Evolutionary conservation across 2,113 vertebrate species (phyloP).

Genomic region (Thalassarche chlororhynchos): DNA sequence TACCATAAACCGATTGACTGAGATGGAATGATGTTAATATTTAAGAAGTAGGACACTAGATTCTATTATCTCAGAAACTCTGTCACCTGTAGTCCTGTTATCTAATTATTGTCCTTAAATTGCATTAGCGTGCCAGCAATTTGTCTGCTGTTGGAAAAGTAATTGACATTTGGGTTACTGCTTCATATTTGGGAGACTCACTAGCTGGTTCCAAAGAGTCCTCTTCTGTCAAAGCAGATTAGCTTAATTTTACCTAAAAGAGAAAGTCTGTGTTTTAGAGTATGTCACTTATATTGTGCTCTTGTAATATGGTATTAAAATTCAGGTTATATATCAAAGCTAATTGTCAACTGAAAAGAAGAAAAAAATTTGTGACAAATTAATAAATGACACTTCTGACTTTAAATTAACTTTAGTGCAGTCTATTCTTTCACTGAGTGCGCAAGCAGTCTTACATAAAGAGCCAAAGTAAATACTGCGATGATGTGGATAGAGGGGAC

Average conservation of each 20-base stretch:
- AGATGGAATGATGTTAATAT: conserved; percentile 83
- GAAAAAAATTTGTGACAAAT: conserved; percentile 25
- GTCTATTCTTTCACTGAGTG: neutral
- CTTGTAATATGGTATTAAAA: conserved; percentile 70
- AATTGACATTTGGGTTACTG: conserved; percentile 83
- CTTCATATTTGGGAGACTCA: conserved; percentile 76
- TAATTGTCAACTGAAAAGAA: conserved; percentile 53
- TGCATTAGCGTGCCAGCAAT: conserved; percentile 80
- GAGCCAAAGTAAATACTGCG: neutral
- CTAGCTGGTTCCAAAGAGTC: conserved; percentile 69
- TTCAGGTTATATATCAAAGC: conserved; percentile 54
- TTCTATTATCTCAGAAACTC: conserved; percentile 82
- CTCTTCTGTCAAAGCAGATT: conserved; percentile 75
- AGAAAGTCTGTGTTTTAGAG: conserved; percentile 13
- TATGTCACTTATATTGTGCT: neutral
- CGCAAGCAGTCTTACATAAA: neutral
- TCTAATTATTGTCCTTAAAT: conserved; percentile 84
- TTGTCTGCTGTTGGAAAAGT: conserved; percentile 79
- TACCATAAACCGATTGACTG: conserved; percentile 81
- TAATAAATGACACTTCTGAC: conserved; percentile 62
- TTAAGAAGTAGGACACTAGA: conserved; percentile 82
- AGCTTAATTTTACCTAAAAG: conserved; percentile 65
- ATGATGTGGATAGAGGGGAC: rapidly evolving
- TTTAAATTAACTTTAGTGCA: conserved; percentile 49
- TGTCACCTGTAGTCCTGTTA: conserved; percentile 84